These are phyloP conservation scores for Euwallacea similis DNA, from an alignment of 1,140 invertebrate species.

Conservation along the genomic window DNA sequence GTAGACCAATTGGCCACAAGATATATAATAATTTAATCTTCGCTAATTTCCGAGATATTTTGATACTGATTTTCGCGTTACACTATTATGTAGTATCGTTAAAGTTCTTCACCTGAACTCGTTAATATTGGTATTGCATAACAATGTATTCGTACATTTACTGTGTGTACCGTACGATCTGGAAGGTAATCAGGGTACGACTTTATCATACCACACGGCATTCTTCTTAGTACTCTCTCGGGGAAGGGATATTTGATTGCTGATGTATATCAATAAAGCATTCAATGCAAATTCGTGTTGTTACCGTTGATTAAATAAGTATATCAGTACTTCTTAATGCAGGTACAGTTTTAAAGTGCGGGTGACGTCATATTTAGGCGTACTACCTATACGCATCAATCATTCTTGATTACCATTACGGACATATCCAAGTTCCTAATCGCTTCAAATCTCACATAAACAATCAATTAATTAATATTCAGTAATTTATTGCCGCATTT, in stretches of 20 bases:
- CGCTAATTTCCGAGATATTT: too few species aligned
- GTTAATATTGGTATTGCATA: constrained; percentile 27
- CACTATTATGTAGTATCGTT: too few species aligned
- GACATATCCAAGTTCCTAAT: not conserved
- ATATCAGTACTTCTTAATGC: not conserved
- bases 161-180: constrained; percentile 11
- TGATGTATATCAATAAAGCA: constrained; percentile 4
- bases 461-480: too few species aligned
- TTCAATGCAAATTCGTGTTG: constrained; percentile 23
- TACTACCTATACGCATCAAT: too few species aligned
- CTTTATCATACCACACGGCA: not conserved
- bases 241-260: not conserved
- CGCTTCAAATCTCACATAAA: too few species aligned
- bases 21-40: too few species aligned
- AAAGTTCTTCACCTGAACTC: not conserved
- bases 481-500: not conserved
- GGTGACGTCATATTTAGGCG: too few species aligned
- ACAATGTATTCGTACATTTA: constrained; percentile 1
- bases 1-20: too few species aligned
- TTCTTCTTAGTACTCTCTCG: not conserved
- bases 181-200: constrained; percentile 1
- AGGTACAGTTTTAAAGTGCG: constrained; percentile 2
- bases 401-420: too few species aligned
- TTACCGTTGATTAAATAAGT: not conserved
- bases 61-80: too few species aligned